These are phyloP conservation scores for Eurystomus gularis DNA, from an alignment of 2,113 vertebrate genomes.

Conservation along the genomic window DNA sequence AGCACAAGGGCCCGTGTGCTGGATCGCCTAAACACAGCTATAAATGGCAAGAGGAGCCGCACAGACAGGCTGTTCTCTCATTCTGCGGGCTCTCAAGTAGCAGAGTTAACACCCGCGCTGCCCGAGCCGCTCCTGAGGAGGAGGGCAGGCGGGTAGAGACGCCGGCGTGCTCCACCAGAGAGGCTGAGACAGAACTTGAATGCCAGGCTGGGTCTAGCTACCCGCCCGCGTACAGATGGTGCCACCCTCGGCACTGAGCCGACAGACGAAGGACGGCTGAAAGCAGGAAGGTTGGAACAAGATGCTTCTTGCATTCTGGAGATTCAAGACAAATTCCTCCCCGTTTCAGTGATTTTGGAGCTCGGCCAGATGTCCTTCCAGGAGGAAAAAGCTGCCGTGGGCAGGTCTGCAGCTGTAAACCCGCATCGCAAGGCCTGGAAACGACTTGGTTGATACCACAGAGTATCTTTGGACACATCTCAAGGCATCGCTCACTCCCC, in stretches of 20 bases:
- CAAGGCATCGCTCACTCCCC: not conserved
- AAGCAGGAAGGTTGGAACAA: not conserved
- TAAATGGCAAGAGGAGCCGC: slow-evolving; percentile 34
- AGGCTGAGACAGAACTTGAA: not conserved
- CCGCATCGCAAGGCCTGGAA: fast-evolving
- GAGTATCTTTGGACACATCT: fast-evolving
- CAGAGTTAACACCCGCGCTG: not conserved
- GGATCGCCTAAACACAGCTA: not conserved
- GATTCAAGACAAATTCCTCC: not conserved
- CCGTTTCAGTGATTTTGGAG: not conserved
- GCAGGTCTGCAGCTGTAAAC: not conserved
- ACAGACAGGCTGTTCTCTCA: not conserved
- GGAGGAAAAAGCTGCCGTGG: not conserved
- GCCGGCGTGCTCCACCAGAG: fast-evolving
- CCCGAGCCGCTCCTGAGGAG: not conserved
- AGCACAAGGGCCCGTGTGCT: not conserved
- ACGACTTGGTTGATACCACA: fast-evolving
- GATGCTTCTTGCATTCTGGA: not conserved
- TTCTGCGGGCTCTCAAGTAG: not conserved
- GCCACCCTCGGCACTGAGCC: not conserved
- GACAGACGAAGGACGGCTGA: not conserved
- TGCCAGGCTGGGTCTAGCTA: not conserved
- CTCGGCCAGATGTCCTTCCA: not conserved
- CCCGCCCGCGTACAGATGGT: not conserved
- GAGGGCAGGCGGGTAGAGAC: not conserved